These are phyloP conservation scores for Limnothrissa miodon DNA, from an alignment of 2,113 vertebrate genomes.

Conservation along the genomic window DNA sequence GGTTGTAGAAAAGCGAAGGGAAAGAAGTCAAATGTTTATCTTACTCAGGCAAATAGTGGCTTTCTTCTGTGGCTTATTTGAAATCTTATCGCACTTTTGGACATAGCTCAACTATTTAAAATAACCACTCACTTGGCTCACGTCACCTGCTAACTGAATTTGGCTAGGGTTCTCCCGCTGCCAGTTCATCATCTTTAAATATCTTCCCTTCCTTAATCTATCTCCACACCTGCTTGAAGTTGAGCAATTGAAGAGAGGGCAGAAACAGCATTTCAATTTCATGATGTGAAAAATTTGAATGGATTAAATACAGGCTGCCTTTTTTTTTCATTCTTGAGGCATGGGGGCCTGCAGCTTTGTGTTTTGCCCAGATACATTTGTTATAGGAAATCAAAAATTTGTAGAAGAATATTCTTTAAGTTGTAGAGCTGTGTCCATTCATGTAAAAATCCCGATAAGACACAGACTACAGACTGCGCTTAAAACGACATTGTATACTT, in stretches of 20 bases:
- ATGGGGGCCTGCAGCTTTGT: constrained; percentile 4
- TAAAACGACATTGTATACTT: constrained; percentile 4
- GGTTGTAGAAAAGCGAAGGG: constrained; percentile 40
- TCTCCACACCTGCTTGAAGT: constrained; percentile 49
- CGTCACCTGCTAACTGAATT: constrained; percentile 50
- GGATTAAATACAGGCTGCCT: background rate
- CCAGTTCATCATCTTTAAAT: constrained; percentile 45
- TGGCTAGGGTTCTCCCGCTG: constrained; percentile 37
- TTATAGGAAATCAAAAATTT: constrained; percentile 5
- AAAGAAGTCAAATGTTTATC: constrained; percentile 56
- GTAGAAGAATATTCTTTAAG: constrained; percentile 7
- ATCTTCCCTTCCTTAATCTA: constrained; percentile 53
- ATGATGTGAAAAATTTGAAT: constrained; percentile 42
- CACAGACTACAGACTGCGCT: background rate
- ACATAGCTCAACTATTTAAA: constrained; percentile 51
- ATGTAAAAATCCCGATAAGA: background rate
- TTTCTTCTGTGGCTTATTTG: constrained; percentile 53
- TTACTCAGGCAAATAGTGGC: constrained; percentile 49
- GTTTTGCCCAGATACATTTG: constrained; percentile 6
- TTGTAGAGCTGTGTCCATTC: constrained; percentile 16
- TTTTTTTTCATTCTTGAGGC: constrained; percentile 12
- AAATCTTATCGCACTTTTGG: constrained; percentile 56
- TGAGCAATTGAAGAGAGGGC: constrained; percentile 33
- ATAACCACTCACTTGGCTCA: constrained; percentile 52
- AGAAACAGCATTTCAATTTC: constrained; percentile 45